A percentile compares a stretch with the other conserved stretches of the same genome.
phyloP scores from a whole-genome alignment of 2,797 vertebrate species.

The Ceryle rudis region DNA sequence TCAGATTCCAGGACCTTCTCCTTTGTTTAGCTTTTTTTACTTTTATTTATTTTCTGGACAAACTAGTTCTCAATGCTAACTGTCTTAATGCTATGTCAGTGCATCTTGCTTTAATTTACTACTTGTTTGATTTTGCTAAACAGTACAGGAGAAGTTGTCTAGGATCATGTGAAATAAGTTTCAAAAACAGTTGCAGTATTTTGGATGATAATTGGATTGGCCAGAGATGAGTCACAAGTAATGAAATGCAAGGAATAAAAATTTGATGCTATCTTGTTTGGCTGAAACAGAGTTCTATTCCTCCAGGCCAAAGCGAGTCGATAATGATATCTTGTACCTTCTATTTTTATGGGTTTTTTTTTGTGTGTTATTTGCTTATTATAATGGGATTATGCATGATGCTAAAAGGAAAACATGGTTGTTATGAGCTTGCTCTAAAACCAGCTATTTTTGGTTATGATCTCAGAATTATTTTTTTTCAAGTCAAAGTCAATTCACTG shows the following conservation, averaged over 20 bases:
- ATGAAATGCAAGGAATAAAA: slow-evolving; percentile 36
- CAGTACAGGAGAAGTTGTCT: neutral
- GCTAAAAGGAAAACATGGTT: neutral
- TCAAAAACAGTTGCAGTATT: slow-evolving; percentile 48
- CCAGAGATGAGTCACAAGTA: slow-evolving; percentile 65
- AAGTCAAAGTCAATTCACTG: neutral
- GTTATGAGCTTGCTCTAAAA: neutral
- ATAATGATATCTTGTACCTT: slow-evolving; percentile 32
- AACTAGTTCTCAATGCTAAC: neutral
- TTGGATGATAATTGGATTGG: slow-evolving; percentile 61
- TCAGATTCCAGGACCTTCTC: neutral
- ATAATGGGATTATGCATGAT: neutral
- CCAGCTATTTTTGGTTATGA: slow-evolving; percentile 5
- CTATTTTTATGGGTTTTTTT: neutral
- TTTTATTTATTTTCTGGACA: neutral
- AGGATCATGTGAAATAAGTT: slow-evolving; percentile 22
- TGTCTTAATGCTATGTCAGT: neutral
- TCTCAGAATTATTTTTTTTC: neutral
- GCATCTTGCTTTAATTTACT: slow-evolving; percentile 59
- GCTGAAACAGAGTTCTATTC: neutral
- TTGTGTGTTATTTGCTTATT: slow-evolving; percentile 17
- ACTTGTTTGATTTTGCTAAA: slow-evolving; percentile 21
- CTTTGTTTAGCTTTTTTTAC: neutral
- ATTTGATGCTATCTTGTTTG: slow-evolving; percentile 58
- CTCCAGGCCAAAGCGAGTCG: neutral